Base-by-base conservation (phyloP, 2,888 invertebrate genomes). In the Agrochola litura region DNA sequence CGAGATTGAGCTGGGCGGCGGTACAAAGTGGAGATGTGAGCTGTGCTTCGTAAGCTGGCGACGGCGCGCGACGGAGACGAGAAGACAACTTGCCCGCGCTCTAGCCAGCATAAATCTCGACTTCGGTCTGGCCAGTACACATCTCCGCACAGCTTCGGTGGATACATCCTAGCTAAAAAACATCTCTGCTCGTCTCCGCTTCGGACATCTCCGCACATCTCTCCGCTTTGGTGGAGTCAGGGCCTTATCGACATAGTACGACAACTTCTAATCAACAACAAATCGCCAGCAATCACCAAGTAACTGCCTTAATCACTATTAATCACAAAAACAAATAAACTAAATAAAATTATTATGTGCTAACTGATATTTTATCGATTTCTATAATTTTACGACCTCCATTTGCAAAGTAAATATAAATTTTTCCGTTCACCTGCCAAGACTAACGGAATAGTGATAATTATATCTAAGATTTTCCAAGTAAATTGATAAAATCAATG, bases 391-490 rank as follows among this genome's bases (percentile, higher is more conserved):
- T 1, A n/a, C 64, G 74, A 60, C 76, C 75, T 83, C 60, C 30
- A 71, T 80, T 63, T 66, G 67, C 64, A 66, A 70, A 63, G 41
- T 65, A 83, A 83, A 76, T 83, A 69, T 52, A 0, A 22, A 46
- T 77, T 73, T 83, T 79, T 76, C 79, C 85, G n/a, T 79, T 85
- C 74, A 68, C 82, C 64, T 52, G 46, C 0, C 75, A 37, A 56
- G 10, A 61, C 12, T 61, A 69, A 63, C 66, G 75, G 79, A 84
- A 77, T 58, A 19, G 58, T 73, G 16, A 76, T 77, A 75, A 83
- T 70, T 85, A 46, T 69, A n/a, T n/a, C n/a, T n/a, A 77, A 72
- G 73, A 76, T 80, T 83, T 83, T 81, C 60, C 64, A 85, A 77
- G 83, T 66, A 81, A 76, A 80, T 41, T 70, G 71, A 71, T 79